Evolutionary conservation across 2,888 invertebrate species (phyloP).

Genomic region (Stenodema calcarata): DNA sequence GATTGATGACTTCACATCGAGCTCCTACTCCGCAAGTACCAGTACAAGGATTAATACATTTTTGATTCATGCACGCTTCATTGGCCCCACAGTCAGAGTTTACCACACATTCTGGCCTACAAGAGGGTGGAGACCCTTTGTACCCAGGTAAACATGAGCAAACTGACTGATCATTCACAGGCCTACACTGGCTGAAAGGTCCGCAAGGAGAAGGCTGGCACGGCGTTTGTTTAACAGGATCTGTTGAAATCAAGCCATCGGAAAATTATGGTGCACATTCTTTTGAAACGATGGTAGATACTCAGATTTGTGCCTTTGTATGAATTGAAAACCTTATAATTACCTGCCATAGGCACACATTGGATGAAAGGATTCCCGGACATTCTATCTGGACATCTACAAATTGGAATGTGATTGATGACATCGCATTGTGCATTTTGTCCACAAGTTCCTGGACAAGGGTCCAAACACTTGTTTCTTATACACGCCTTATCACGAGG

Average conservation of each 20-base stretch:
- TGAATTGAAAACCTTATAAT: background rate
- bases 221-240: conserved; percentile 61
- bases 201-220: conserved; percentile 84
- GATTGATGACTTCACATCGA: conserved; percentile 75
- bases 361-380: conserved; percentile 74
- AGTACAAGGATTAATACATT: conserved; percentile 76
- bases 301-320: too few species aligned
- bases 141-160: conserved; percentile 80
- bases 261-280: conserved; percentile 62
- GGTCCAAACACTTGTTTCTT: conserved; percentile 64
- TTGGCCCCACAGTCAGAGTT: conserved; percentile 75
- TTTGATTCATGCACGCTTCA: conserved; percentile 72
- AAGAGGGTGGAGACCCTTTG: conserved; percentile 79
- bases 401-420: conserved; percentile 78
- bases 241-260: background rate
- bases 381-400: conserved; percentile 73
- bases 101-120: conserved; percentile 75
- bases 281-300: too few species aligned
- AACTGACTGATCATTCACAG: conserved; percentile 68
- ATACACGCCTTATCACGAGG: conserved; percentile 64
- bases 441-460: conserved; percentile 78
- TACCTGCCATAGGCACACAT: conserved; percentile 63
- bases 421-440: conserved; percentile 75
- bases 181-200: conserved; percentile 76
- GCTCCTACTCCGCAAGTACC: conserved; percentile 77